Conservation (phyloP, 2,113 vertebrate genomes). For the Aegithalos caudatus region DNA sequence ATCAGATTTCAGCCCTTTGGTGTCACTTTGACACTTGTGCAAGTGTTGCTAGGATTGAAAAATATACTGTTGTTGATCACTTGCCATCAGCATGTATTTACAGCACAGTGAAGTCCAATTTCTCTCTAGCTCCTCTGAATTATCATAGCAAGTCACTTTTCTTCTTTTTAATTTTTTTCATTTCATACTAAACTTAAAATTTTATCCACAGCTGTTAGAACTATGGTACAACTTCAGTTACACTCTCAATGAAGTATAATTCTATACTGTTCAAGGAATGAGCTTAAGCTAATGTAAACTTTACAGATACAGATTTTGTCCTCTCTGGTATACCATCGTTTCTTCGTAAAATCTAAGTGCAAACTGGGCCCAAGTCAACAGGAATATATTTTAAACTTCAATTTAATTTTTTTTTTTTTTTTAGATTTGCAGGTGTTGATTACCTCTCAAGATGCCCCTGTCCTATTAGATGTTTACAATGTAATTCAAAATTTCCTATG, state of each 20-base stretch:
- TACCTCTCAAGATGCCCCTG: background rate
- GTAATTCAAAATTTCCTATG: background rate
- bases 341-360: background rate
- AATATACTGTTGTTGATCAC: background rate
- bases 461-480: background rate
- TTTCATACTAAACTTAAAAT: background rate
- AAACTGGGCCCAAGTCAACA: background rate
- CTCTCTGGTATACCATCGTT: background rate
- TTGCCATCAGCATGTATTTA: background rate
- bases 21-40: background rate
- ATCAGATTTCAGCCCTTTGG: background rate
- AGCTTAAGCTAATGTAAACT: background rate
- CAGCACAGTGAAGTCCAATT: background rate
- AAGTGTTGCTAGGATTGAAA: background rate
- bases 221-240: background rate
- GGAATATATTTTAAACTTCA: background rate
- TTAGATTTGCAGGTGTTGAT: background rate
- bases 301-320: background rate
- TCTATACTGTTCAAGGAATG: background rate
- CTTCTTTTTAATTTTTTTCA: background rate
- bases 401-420: background rate
- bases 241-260: background rate
- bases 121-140: background rate
- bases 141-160: background rate
- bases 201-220: background rate